Conservation (phyloP, 2,113 vertebrate species). For the Dascyllus trimaculatus region DNA sequence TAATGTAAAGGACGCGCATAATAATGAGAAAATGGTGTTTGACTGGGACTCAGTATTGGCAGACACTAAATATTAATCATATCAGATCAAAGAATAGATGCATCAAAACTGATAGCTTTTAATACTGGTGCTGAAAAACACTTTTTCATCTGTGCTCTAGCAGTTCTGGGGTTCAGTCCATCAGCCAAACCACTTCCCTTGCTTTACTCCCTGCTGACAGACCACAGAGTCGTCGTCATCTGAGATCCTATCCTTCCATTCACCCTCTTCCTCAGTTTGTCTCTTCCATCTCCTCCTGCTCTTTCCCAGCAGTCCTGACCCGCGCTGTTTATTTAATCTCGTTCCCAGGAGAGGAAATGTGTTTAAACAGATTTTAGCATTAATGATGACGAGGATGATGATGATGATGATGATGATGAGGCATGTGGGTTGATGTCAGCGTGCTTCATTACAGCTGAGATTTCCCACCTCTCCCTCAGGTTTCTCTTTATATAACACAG, state of each 20-base stretch:
- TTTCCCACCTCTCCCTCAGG: not conserved
- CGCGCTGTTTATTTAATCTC: constrained; percentile 27
- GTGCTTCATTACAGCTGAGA: not conserved
- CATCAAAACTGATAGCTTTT: no score
- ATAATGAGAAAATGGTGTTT: no score
- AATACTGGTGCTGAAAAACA: no score
- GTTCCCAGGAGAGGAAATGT: constrained; percentile 40
- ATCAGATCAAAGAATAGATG: no score
- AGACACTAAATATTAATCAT: no score
- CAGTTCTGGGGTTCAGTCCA: no score
- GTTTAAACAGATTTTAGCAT: constrained; percentile 5
- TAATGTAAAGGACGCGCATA: no score
- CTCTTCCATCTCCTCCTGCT: not conserved
- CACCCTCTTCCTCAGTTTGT: constrained; percentile 3
- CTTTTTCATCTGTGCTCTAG: no score
- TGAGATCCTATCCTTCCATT: not conserved
- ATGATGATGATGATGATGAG: not conserved
- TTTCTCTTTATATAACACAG: not conserved
- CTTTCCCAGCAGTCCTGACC: constrained; percentile 22
- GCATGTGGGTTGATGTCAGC: not conserved
- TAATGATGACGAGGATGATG: constrained; percentile 1
- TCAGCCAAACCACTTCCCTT: no score
- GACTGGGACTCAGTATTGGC: no score
- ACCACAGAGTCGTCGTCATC: no score
- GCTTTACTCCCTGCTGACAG: no score